These are phyloP conservation scores for Mormyrops boulengeri DNA, from an alignment of 2,797 vertebrate genomes.

Conservation along the genomic window DNA sequence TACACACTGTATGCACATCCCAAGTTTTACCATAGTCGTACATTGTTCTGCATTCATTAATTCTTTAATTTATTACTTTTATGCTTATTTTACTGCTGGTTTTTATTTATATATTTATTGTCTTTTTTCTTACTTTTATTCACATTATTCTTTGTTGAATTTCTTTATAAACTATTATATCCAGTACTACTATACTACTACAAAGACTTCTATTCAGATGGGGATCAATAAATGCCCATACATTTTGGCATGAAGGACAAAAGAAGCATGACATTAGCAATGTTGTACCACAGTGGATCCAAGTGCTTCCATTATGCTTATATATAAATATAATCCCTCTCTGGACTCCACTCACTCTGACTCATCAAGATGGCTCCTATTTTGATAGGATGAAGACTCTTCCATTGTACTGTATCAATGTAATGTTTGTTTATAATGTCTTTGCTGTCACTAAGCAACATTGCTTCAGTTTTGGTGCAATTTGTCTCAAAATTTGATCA, in stretches of 20 bases:
- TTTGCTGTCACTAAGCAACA: not conserved
- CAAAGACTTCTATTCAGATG: not conserved
- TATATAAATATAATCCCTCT: not conserved
- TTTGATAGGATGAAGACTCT: not conserved
- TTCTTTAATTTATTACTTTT: not conserved
- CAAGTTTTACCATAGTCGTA: not conserved
- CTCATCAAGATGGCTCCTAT: not conserved
- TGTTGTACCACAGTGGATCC: not conserved
- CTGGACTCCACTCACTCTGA: not conserved
- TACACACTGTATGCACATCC: not conserved
- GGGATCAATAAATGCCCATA: not conserved
- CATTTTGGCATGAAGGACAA: not conserved
- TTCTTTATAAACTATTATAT: not conserved
- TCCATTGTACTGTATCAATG: not conserved
- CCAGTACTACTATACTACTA: not conserved
- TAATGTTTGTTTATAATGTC: not conserved
- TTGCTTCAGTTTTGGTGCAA: not conserved
- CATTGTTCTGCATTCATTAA: not conserved
- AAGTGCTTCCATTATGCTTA: not conserved
- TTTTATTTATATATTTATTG: not conserved
- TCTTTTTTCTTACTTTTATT: not conserved
- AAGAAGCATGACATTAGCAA: not conserved
- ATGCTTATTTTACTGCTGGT: not conserved
- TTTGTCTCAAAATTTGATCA: not conserved
- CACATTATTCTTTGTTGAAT: not conserved